Evolutionary conservation across 2,888 invertebrate genomes (phyloP).

Genomic region (Hirtodrosophila confusa): DNA sequence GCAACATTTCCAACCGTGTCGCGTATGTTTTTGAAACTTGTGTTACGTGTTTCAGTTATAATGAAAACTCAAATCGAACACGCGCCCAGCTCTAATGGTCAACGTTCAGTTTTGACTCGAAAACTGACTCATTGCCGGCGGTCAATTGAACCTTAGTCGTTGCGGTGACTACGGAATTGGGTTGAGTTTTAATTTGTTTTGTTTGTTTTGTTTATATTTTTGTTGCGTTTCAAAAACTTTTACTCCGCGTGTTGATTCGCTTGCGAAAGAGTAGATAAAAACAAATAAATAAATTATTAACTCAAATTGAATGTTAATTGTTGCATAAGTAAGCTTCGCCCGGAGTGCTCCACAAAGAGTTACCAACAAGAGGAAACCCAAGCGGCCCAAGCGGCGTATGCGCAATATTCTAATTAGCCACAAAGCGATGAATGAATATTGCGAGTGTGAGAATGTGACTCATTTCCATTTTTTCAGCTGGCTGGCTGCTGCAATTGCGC

Average conservation of each 20-base stretch:
- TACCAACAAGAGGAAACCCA: no score
- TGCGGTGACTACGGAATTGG: conserved; percentile 55
- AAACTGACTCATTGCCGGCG: conserved; percentile 27
- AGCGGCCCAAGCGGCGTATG: conserved; percentile 52
- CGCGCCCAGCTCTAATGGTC: conserved; percentile 15
- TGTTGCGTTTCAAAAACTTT: conserved; percentile 36
- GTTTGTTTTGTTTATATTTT: conserved; percentile 24
- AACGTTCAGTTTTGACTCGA: conserved; percentile 18
- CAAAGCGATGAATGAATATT: neutral
- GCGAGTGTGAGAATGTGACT: neutral
- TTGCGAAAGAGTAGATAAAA: conserved; percentile 35
- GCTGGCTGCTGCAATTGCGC: neutral
- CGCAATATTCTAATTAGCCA: conserved; percentile 54
- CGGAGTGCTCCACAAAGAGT: neutral
- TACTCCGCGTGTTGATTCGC: conserved; percentile 24
- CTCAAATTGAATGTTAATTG: conserved; percentile 33
- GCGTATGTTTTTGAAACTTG: no score
- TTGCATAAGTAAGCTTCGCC: conserved; percentile 52
- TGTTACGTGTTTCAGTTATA: no score
- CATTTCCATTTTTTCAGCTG: conserved; percentile 10
- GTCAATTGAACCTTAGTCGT: conserved; percentile 78
- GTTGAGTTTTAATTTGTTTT: conserved; percentile 68
- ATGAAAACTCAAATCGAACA: no score
- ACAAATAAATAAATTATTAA: conserved; percentile 41
- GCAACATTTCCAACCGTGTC: no score